Evolutionary conservation across 2,888 invertebrate genomes (phyloP), one percentile per base, ranked within the genome.

Genomic region (Cryptus armator): DNA sequence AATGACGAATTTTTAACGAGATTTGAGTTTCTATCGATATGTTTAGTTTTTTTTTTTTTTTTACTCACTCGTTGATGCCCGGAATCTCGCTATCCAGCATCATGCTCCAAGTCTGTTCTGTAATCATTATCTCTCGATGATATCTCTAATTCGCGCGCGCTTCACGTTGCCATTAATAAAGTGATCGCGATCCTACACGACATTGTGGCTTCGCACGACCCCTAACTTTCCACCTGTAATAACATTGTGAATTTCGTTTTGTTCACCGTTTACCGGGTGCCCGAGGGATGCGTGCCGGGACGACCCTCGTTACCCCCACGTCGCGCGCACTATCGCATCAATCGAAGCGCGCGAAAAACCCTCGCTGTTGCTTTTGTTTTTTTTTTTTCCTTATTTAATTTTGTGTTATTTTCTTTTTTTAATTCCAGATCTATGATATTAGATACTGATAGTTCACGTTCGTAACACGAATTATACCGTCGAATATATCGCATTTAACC

Each of bases 41-140:
- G 4, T 71, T 53, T 4, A 5, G 46, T 6, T 9, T 7, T n/a
- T n/a, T n/a, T n/a, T n/a, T n/a, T 19, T 43, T 24, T 44, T 9
- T 43, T 56, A 92, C 93, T 91, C 87, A 93, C 93, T 93, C 93
- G 90, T 92, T 93, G 90, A 92, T 90, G 91, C 92, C 90, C 87
- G 93, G 89, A 88, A 92, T 91, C 90, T 93, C 93, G 89, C 91
- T 93, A 90, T 93, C 93, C 93, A 93, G 92, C 93, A 93, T 93
- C 93, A 93, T 93, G 92, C 90, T 93, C 93, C 93, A 93, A 89
- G 93, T 93, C 91, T 93, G 93, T 91, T 93, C 93, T 90, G 93
- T 93, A 93, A 93, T 93, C 93, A 93, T 93, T 93, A 92, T 93
- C 93, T 86, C 86, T 91, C 90, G 89, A 87, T 90, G 88, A 88